phyloP scores from a whole-genome alignment of 2,113 vertebrate species.

The Hippocampus mohnikei region DNA sequence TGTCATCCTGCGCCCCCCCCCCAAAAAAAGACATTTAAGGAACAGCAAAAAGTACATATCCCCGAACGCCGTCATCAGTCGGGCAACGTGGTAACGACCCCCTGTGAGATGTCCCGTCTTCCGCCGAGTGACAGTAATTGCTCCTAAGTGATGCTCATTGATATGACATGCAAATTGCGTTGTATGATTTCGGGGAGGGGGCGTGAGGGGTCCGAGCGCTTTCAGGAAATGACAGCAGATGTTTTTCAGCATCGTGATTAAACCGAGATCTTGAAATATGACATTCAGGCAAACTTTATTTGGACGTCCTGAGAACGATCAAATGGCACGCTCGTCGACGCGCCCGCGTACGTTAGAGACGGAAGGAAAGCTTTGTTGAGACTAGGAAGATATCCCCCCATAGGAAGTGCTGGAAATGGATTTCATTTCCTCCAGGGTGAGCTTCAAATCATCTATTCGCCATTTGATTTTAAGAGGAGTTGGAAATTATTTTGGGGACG shows the following conservation, averaged over 20 bases:
- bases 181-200: slow-evolving; percentile 9
- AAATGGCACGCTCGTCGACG: background rate
- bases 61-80: background rate
- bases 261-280: slow-evolving; percentile 30
- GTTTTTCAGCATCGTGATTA: slow-evolving; percentile 15
- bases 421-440: too few species aligned
- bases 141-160: slow-evolving; percentile 42
- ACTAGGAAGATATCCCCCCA: too few species aligned
- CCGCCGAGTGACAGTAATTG: slow-evolving; percentile 50
- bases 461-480: too few species aligned
- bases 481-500: too few species aligned
- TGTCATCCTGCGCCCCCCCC: slow-evolving; percentile 4
- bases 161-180: slow-evolving; percentile 47
- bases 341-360: background rate
- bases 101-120: slow-evolving; percentile 29
- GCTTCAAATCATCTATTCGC: too few species aligned
- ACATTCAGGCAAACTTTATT: background rate
- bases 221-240: slow-evolving; percentile 30
- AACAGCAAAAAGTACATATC: slow-evolving; percentile 19
- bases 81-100: slow-evolving; percentile 31
- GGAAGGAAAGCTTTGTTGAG: background rate
- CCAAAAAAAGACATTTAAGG: slow-evolving; percentile 17
- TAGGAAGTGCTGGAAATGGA: too few species aligned
- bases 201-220: slow-evolving; percentile 26
- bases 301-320: background rate